Evolutionary conservation across 2,113 vertebrate genomes (phyloP).

Genomic region (Malurus elegans): DNA sequence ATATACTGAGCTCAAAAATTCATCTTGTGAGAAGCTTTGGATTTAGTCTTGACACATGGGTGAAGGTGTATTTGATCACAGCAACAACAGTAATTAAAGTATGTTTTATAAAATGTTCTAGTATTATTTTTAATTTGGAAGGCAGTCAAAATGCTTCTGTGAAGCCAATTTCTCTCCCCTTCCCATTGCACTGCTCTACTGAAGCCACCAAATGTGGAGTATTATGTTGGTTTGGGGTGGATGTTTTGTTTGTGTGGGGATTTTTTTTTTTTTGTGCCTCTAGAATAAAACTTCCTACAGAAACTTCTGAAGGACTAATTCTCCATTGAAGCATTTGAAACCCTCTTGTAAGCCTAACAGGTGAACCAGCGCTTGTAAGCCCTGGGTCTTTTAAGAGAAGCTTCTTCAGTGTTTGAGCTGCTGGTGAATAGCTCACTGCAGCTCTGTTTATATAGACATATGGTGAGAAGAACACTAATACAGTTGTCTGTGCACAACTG

Average conservation of each 20-base stretch:
- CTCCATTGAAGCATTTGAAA: constrained; percentile 33
- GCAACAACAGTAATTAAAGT: neutral
- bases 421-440: constrained; percentile 48
- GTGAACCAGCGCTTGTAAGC: constrained; percentile 30
- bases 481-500: constrained; percentile 73
- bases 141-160: neutral
- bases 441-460: constrained; percentile 55
- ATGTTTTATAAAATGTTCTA: neutral
- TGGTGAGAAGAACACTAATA: constrained; percentile 57
- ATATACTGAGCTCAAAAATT: neutral
- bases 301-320: constrained; percentile 17
- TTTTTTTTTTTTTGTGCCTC: neutral
- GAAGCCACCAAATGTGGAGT: neutral
- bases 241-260: neutral
- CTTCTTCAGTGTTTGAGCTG: constrained; percentile 34
- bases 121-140: neutral
- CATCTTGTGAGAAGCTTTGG: neutral
- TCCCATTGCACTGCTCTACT: neutral
- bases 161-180: neutral
- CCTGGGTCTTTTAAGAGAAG: constrained; percentile 44
- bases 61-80: neutral
- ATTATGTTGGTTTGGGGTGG: neutral
- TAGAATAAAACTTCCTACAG: neutral
- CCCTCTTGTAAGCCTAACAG: constrained; percentile 36
- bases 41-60: neutral